phyloP scores from a whole-genome alignment of 1,140 invertebrate species.

The Heliconius congener region DNA sequence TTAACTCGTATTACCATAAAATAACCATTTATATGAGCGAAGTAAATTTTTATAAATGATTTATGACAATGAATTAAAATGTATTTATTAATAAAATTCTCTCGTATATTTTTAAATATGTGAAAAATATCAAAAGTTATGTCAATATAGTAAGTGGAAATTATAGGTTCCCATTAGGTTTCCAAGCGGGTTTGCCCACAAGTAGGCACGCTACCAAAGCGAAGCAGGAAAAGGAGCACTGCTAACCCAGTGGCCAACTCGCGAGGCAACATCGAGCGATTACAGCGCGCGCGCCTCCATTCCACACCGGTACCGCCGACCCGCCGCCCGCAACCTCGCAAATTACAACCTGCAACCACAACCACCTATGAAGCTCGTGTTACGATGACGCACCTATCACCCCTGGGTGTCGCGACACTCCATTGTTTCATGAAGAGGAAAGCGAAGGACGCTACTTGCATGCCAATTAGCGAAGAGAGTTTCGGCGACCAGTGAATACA shows the following conservation, averaged over 20 bases:
- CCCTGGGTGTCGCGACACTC: constrained; percentile 56
- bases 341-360: constrained; percentile 35
- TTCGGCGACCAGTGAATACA: constrained; percentile 72
- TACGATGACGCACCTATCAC: constrained; percentile 62
- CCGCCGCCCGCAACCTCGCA: constrained; percentile 54
- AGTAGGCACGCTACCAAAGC: constrained; percentile 60
- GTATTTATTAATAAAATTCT: neutral
- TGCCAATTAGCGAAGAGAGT: constrained; percentile 76
- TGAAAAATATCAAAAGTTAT: neutral
- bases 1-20: constrained; percentile 31
- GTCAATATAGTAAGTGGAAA: constrained; percentile 29
- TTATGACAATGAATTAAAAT: neutral
- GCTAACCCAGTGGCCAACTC: constrained; percentile 79
- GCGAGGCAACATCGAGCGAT: constrained; percentile 64
- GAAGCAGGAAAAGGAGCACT: constrained; percentile 75
- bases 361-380: constrained; percentile 46
- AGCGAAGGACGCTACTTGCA: constrained; percentile 66
- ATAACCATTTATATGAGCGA: constrained; percentile 22
- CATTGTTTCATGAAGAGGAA: constrained; percentile 74
- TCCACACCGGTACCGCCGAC: constrained; percentile 66
- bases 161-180: constrained; percentile 38
- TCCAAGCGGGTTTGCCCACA: constrained; percentile 42
- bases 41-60: constrained; percentile 15
- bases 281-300: constrained; percentile 63
- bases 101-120: neutral